Evolutionary conservation across 2,888 invertebrate genomes (phyloP), one percentile per base, ranked within the genome.

Genomic region (Pinctada fucata): DNA sequence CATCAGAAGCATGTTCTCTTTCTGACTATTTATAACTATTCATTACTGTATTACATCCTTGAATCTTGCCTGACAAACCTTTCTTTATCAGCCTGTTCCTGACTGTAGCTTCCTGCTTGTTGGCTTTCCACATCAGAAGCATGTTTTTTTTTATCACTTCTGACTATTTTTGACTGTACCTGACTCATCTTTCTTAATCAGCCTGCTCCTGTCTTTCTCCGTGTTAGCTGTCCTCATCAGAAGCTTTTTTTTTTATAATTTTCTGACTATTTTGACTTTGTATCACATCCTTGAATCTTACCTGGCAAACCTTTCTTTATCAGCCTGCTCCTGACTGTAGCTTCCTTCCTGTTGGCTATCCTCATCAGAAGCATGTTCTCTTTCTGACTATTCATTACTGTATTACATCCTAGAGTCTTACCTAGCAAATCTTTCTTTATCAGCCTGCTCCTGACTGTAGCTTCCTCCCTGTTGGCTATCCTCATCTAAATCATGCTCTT

Each of bases 271-370:
- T n/a, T n/a, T n/a, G n/a, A n/a, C n/a, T n/a, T n/a, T n/a, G n/a
- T n/a, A n/a, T n/a, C n/a, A n/a, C n/a, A n/a, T n/a, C n/a, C n/a
- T n/a, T n/a, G n/a, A 47, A n/a, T 78, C 93, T 94, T 94, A 96
- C 97, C 97, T 97, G 89, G 98, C 98, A 94, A 97, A 98, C 91
- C 97, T 95, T 93, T 98, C 98, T 94, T 98, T 98, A 93, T 98
- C 98, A 94, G 88, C 88, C 76, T 87, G 87, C 45, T 90, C 90
- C 58, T 84, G 84, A 16, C 84, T 85, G 72, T 85, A 87, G 49
- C 82, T 87, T 47, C 85, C 83, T 5, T 88, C 90, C 47, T 84
- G 85, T 65, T 89, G 88, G 75, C 89, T 88, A 82, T 90, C 90
- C 64, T 91, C 90, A 88, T 90, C 90, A n/a, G n/a, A n/a, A n/a